These are phyloP conservation scores for Anabas testudineus DNA, from an alignment of 2,797 vertebrate species.

Conservation along the genomic window DNA sequence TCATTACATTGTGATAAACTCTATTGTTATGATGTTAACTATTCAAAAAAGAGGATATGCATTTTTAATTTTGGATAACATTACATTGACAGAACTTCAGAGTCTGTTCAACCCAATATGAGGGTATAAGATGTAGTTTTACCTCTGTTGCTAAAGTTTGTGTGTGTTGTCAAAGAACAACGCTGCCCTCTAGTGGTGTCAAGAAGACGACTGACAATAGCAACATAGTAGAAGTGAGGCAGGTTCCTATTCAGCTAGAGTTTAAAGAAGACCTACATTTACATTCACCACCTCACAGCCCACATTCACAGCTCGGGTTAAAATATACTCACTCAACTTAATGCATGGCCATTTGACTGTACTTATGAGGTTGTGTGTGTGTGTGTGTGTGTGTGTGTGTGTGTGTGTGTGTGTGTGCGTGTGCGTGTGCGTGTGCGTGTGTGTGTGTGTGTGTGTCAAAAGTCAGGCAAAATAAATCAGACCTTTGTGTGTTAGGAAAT, in stretches of 20 bases:
- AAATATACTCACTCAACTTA: too few relatives aligned
- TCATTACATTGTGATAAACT: not conserved
- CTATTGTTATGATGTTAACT: not conserved
- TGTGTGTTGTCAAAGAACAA: conserved; percentile 49
- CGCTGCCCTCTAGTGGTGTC: conserved; percentile 73
- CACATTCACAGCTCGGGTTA: too few relatives aligned
- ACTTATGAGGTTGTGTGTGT: conserved; percentile 1
- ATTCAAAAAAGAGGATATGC: not conserved
- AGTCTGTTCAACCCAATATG: not conserved
- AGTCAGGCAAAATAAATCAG: too few relatives aligned
- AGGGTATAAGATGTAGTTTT: not conserved
- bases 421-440: too few relatives aligned
- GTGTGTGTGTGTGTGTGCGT: too few relatives aligned
- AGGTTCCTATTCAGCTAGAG: not conserved
- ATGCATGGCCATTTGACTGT: conserved; percentile 1
- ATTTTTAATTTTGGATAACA: not conserved
- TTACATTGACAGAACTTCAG: conserved; percentile 7
- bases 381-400: too few relatives aligned
- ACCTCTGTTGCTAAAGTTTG: not conserved
- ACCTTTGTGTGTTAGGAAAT: not conserved
- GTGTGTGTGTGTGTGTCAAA: not conserved
- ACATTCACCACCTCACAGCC: conserved; percentile 7
- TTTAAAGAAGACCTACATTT: not conserved
- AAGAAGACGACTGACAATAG: not conserved
- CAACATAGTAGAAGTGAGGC: too few relatives aligned